Evolutionary conservation across 1,140 invertebrate genomes (phyloP), one percentile per base, ranked within the genome.

Genomic region (Aphis gossypii): DNA sequence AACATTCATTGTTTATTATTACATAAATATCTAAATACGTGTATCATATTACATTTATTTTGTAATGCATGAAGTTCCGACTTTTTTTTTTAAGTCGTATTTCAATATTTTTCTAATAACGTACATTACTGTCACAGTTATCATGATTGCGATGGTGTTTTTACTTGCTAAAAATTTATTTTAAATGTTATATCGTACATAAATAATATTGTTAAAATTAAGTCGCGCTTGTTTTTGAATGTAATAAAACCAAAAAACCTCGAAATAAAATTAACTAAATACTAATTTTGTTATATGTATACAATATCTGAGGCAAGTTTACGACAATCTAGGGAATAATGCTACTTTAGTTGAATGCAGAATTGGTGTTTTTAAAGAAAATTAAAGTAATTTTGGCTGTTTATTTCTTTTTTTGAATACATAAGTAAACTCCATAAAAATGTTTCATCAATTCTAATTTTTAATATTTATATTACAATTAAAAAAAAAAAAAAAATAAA

Each of bases 311-410:
- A 54, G 20, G 48, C 20, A 89, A 54, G 46, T 54, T 89, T 89
- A 89, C 87, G 87, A 54, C 48, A 38, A 51, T 54, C 35, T 8
- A 35, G 87, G 48, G 87, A 89, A 89, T 89, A 38, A 54, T 35
- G 0, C 48, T 23, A 89, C 51, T 38, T 18, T 38, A 54, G 48
- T 54, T 54, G 35, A 38, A 14, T 23, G 87, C 23, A 54, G n/a
- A 51, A 54, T 54, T 54, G 48, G 48, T 54, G n/a, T 35, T 35
- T 89, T 89, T 21, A 54, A 88, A 89, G 87, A 89, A 89, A 89
- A 89, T 21, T 89, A 25, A 89, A 89, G 87, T 44, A 8, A 89
- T 89, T 54, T 38, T 48, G n/a, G 48, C 35, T 25, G n/a, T 89
- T 89, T 51, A 54, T 35, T 89, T 89, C 38, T 41, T 54, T 54